Evolutionary conservation across 2,113 vertebrate species (phyloP), one percentile per base, ranked within the genome.

Genomic region (Spilogale gracilis): DNA sequence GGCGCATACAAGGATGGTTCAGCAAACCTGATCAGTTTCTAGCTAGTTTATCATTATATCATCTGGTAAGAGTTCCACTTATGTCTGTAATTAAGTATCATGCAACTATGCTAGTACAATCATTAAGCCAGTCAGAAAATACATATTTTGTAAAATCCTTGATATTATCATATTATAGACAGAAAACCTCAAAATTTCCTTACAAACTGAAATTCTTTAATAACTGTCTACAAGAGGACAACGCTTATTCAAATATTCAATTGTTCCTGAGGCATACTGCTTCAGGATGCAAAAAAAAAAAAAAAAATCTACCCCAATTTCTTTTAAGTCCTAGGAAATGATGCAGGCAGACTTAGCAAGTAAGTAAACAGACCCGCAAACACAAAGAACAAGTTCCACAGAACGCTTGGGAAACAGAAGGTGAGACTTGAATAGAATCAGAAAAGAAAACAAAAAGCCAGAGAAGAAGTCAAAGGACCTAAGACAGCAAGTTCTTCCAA

Each of bases 301-400:
- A 58, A 69, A 71, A 69, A 69, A 76, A 74, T 30, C 21, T 84
- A 69, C 18, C 11, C 9, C 69, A 92, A 32, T 96, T 74, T 87
- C 14, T 91, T 94, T 93, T 88, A 65, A 93, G 48, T 92, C 43
- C 81, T 95, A 10, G 32, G 43, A 82, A 85, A 91, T 61, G 54
- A 38, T 50, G 17, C 18, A 80, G 25, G 23, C 21, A 16, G 67
- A 60, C 32, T 67, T 73, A 58, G 45, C 71, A 95, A 86, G 38
- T 83, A 60, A 85, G 56, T 81, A 23, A 63, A 89, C 54, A 88
- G 81, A 45, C 8, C 50, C 60, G 25, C 61, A 45, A 87, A 87
- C 12, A 58, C 32, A 32, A 63, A 74, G 30, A 89, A 48, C 85
- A 52, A 83, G 45, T 71, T 93, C 25, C 21, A 83, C 89, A 74